Conservation (phyloP, 1,140 invertebrate genomes). For the Kradibia gibbosae region DNA sequence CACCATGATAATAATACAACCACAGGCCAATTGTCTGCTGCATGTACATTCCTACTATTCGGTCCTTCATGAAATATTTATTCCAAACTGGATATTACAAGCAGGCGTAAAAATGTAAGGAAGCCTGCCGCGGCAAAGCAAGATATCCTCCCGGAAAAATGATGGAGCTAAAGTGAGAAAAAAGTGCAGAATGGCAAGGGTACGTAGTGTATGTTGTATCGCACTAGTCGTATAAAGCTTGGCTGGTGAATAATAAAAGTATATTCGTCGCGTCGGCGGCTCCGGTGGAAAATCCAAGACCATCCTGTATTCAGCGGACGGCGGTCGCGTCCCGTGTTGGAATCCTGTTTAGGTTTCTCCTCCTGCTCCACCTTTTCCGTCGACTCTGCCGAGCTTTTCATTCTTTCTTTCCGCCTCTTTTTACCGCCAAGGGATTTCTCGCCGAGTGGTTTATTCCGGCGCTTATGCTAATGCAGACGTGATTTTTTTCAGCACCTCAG, state of each 20-base stretch:
- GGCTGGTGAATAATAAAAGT: slow-evolving; percentile 65
- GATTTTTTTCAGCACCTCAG: slow-evolving; percentile 70
- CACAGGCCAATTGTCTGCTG: neutral
- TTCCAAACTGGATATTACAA: slow-evolving; percentile 28
- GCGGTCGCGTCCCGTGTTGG: slow-evolving; percentile 55
- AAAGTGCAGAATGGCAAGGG: slow-evolving; percentile 24
- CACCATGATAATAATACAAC: neutral
- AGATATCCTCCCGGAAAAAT: neutral
- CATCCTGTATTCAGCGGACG: slow-evolving; percentile 71
- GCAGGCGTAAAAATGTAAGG: neutral
- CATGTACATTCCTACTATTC: slow-evolving; percentile 1
- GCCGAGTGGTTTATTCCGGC: slow-evolving; percentile 73
- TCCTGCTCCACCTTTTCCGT: slow-evolving; percentile 8
- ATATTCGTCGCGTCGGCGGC: slow-evolving; percentile 34
- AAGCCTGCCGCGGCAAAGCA: neutral
- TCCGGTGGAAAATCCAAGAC: slow-evolving; percentile 52
- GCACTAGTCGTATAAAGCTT: slow-evolving; percentile 29
- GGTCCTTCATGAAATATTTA: slow-evolving; percentile 42
- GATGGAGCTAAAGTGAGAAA: neutral
- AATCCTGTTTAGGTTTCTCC: slow-evolving; percentile 46
- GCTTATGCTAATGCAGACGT: slow-evolving; percentile 73
- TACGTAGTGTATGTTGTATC: slow-evolving; percentile 2
- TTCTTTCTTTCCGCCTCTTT: slow-evolving; percentile 7
- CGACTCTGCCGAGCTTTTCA: slow-evolving; percentile 14
- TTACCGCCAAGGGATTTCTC: slow-evolving; percentile 55